Evolutionary conservation across 2,888 invertebrate genomes (phyloP), one percentile per base, ranked within the genome.

Genomic region (Drosophila macrothrix): DNA sequence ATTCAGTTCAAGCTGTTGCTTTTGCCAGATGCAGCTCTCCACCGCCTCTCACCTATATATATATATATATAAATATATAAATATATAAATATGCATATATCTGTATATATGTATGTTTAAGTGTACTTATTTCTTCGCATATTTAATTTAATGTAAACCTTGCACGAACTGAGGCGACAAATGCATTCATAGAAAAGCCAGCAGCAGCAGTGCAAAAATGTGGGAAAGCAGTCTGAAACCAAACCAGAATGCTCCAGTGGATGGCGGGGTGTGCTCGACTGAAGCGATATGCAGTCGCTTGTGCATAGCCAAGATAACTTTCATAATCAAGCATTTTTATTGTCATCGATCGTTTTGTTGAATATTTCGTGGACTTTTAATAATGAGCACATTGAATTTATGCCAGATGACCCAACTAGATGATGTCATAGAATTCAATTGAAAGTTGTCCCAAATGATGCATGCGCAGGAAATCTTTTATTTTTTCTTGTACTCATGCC

Each of bases 1-100:
- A 83, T 82, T 75, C 82, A 82, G 83, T 82, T 73, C 86, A 86
- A 73, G 67, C 67, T 78, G 80, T 53, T 69, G 59, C 55, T 37
- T 31, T 25, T 25, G 46, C 16, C 46, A 46, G 25, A 46, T 25
- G 46, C 46, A 43, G 22, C 22, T n/a, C 22, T n/a, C 39, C 39
- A 9, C 19, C 37, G 4, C n/a, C 22, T 41, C n/a, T 41, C 22
- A 12, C 5, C 22, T 41, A 1, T n/a, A 25, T 10, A n/a, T 49
- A 35, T 41, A 54, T 28, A 46, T 29, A 12, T 29, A n/a, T 37
- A 58, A 54, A 49, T 35, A 35, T 41, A 60, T 22, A 31, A 43
- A 60, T 50, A n/a, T 16, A 31, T 14, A 22, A 43, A 14, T 46
- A 46, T 46, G 22, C 14, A 46, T 22, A 14, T 14, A 14, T 14